These are phyloP conservation scores for Girardia tigrina DNA, from an alignment of 2,888 invertebrate genomes.

Conservation along the genomic window DNA sequence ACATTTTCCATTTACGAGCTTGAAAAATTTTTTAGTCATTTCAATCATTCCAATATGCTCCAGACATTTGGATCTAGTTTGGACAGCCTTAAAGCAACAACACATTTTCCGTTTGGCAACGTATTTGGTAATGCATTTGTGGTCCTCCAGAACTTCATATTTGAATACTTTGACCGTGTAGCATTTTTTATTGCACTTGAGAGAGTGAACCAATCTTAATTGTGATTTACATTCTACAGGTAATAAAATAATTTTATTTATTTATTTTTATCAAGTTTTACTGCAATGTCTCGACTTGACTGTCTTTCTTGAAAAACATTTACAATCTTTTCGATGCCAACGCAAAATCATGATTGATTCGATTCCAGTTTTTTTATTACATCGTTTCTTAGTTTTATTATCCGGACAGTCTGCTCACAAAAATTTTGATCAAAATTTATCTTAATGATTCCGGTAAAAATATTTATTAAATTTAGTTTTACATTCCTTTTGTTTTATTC, in stretches of 20 bases:
- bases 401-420: not conserved
- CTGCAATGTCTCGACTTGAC: constrained; percentile 14
- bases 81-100: constrained; percentile 21
- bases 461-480: not conserved
- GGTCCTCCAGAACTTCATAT: not conserved
- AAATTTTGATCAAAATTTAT: too few relatives aligned
- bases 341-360: constrained; percentile 1
- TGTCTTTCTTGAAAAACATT: not conserved
- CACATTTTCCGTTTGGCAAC: constrained; percentile 25
- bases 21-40: not conserved
- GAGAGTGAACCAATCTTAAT: not conserved
- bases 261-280: not conserved
- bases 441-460: too few relatives aligned
- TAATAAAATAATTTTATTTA: not conserved
- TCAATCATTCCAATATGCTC: not conserved
- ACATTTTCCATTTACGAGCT: constrained; percentile 11
- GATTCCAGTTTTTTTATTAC: constrained; percentile 29
- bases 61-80: not conserved
- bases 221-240: constrained; percentile 24
- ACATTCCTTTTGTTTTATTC: too few relatives aligned
- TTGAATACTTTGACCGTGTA: constrained; percentile 26
- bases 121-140: constrained; percentile 26
- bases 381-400: not conserved
- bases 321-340: not conserved
- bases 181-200: constrained; percentile 27